Evolutionary conservation across 2,888 invertebrate species (phyloP), one percentile per base, ranked within the genome.

Genomic region (Himalopsyche japonica): DNA sequence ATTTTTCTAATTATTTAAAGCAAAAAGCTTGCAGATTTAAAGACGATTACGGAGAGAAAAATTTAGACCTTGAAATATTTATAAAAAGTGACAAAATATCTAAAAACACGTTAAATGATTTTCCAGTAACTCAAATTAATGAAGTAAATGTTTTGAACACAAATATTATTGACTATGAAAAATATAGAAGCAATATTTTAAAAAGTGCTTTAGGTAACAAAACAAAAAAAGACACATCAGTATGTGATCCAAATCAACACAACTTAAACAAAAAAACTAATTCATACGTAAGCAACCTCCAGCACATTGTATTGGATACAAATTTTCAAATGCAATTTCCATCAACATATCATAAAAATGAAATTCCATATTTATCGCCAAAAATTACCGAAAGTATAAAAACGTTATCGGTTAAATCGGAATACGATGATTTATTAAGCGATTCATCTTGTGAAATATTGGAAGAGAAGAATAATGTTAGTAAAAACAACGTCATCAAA

Each of bases 11-110:
- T 5, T 78, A 47, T 78, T 47, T 37, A 34, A 18, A 20, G 37
- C 47, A 78, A 78, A 78, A 78, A 32, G 5, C 15, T 37, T 43
- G 37, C 34, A 32, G 34, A 78, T 6, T 70, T 24, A 70, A 70
- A 4, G 70, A 27, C 10, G 27, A 70, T 27, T 70, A 30, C 8
- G 57, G 34, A 10, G 47, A 82, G 0, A 84, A 84, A 82, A 80
- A 80, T 34, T 34, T 84, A 18, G 85, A 87, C 76, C 70, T 86
- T n/a, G 86, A 86, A 76, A 49, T 80, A 34, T 81, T 86, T 24
- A 84, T 86, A 12, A 85, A 86, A 64, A 85, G 86, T 77, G 86
- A 86, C 79, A 85, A 85, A 78, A 86, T 85, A 70, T 80, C 83
- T 5, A 87, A 85, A 81, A 84, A 37, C n/a, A 27, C 80, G 4